phyloP scores from a whole-genome alignment of 1,140 invertebrate species.

The Galendromus occidentalis region DNA sequence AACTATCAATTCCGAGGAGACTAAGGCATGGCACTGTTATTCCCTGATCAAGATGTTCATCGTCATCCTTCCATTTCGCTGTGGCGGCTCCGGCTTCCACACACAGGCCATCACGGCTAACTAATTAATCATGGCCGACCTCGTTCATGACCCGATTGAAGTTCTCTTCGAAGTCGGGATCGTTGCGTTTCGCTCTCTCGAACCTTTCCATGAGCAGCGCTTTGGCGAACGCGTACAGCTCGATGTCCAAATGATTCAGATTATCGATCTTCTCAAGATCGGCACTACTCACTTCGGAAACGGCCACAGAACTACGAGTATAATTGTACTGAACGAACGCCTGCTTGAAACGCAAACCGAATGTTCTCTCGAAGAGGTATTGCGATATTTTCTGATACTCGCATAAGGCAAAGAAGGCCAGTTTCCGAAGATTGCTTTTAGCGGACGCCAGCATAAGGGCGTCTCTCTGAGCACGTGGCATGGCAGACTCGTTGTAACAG shows the following conservation, averaged over 20 bases:
- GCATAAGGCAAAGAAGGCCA: constrained; percentile 92
- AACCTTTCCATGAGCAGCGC: constrained; percentile 67
- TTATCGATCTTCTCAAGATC: constrained; percentile 51
- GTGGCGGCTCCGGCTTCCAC: too few relatives aligned
- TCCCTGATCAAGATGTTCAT: too few relatives aligned
- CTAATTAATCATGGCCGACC: neutral
- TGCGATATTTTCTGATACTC: constrained; percentile 86
- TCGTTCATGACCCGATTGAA: constrained; percentile 10
- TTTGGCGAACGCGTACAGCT: constrained; percentile 82
- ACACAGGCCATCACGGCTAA: too few relatives aligned
- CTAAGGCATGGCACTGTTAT: too few relatives aligned
- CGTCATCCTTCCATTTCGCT: too few relatives aligned
- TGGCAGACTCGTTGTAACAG: constrained; percentile 72
- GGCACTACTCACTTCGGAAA: constrained; percentile 45
- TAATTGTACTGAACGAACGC: constrained; percentile 75
- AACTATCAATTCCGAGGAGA: too few relatives aligned
- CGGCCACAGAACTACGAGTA: constrained; percentile 53
- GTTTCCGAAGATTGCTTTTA: constrained; percentile 73
- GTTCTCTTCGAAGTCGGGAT: constrained; percentile 7
- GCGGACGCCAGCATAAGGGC: constrained; percentile 72
- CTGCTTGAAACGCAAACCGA: constrained; percentile 68
- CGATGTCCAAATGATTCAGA: constrained; percentile 70
- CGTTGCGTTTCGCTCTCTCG: constrained; percentile 17
- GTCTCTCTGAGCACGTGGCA: constrained; percentile 40
- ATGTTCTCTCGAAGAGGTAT: constrained; percentile 92